Evolutionary conservation across 2,113 vertebrate species (phyloP).

Genomic region (Lophotis ruficrista): DNA sequence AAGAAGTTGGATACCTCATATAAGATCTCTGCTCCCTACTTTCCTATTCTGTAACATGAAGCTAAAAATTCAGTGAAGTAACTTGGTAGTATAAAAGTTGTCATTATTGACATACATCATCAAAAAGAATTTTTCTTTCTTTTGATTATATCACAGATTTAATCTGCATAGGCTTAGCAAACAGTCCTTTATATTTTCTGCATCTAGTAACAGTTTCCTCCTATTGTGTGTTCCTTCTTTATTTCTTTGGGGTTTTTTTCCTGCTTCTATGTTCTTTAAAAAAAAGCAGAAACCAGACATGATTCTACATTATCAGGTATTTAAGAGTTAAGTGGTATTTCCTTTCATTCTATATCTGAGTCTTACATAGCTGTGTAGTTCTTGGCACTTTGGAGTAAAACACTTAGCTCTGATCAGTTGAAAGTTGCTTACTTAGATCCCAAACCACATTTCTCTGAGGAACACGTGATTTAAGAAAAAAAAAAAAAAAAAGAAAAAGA

Average conservation of each 20-base stretch:
- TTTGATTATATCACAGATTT: constrained; percentile 1
- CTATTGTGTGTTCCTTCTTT: not conserved
- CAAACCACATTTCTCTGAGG: constrained; percentile 48
- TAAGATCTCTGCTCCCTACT: not conserved
- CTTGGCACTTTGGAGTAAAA: constrained; percentile 42
- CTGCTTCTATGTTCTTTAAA: not conserved
- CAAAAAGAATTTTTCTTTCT: not conserved
- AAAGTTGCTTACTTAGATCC: constrained; percentile 36
- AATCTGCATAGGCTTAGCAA: not conserved
- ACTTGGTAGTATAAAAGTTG: not conserved
- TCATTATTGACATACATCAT: not conserved
- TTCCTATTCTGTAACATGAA: not conserved
- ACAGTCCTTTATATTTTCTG: not conserved
- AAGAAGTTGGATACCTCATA: not conserved
- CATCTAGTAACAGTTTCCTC: not conserved
- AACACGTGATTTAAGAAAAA: constrained; percentile 41
- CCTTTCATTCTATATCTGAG: not conserved
- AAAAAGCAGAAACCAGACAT: not conserved
- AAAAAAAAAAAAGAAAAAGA: not conserved
- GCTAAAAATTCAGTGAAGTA: not conserved
- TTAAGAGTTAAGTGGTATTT: constrained; percentile 6
- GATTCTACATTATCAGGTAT: not conserved
- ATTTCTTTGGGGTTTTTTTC: not conserved
- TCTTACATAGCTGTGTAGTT: not conserved
- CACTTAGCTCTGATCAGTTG: constrained; percentile 51